Evolutionary conservation across 2,888 invertebrate species (phyloP).

Genomic region (Dimorphilus gyrociliatus): DNA sequence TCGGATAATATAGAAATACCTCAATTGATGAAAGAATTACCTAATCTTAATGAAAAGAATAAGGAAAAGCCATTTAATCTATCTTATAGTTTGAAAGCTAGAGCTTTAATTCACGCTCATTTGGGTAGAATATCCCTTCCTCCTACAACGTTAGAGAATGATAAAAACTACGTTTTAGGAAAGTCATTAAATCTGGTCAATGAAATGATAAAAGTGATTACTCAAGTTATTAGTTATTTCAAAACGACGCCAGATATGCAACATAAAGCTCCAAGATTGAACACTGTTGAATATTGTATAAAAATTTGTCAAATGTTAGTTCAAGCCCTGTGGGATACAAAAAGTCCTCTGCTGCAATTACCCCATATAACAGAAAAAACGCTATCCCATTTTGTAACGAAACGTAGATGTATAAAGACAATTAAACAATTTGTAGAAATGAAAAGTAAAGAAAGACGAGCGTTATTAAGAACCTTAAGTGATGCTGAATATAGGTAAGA

Average conservation of each 20-base stretch:
- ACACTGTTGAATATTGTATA: slow-evolving; percentile 94
- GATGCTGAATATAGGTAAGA: slow-evolving; percentile 78
- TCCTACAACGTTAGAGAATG: slow-evolving; percentile 30
- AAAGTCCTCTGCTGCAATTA: slow-evolving; percentile 78
- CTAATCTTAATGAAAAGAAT: slow-evolving; percentile 84
- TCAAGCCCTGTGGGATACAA: slow-evolving; percentile 87
- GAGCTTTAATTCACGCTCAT: slow-evolving; percentile 89
- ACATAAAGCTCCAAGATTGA: slow-evolving; percentile 51
- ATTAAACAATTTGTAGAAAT: slow-evolving; percentile 77
- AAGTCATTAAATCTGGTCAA: slow-evolving; percentile 87
- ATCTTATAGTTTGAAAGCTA: slow-evolving; percentile 66
- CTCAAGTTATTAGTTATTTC: slow-evolving; percentile 67
- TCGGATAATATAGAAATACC: slow-evolving; percentile 43
- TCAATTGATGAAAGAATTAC: slow-evolving; percentile 68
- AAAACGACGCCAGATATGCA: too few relatives aligned
- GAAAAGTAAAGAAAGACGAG: slow-evolving; percentile 70
- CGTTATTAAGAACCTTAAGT: slow-evolving; percentile 59
- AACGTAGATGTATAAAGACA: slow-evolving; percentile 48
- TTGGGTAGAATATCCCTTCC: slow-evolving; percentile 53
- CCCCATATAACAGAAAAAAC: slow-evolving; percentile 83
- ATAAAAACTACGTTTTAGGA: slow-evolving; percentile 41
- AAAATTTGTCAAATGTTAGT: slow-evolving; percentile 90
- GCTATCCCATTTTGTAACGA: slow-evolving; percentile 36
- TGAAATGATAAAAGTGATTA: slow-evolving; percentile 90
- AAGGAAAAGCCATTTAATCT: slow-evolving; percentile 76